Evolutionary conservation across 2,888 invertebrate species (phyloP), one percentile per base, ranked within the genome.

Genomic region (Athalia rosae): DNA sequence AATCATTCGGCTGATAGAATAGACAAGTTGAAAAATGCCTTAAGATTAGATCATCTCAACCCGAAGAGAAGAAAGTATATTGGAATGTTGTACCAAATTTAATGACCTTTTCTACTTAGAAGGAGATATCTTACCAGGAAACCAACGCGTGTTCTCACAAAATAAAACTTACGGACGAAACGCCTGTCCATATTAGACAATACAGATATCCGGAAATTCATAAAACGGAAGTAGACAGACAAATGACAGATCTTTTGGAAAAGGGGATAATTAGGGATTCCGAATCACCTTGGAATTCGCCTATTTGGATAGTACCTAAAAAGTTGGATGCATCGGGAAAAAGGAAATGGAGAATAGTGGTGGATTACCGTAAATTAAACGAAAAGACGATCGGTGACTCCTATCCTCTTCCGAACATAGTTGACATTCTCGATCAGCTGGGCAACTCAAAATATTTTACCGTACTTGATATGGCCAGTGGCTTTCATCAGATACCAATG

Each of bases 311-410:
- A 4, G 71, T 77, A 73, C 77, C 77, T 13, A 71, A 77, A 61
- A 77, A 77, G 63, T 3, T 28, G 15, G 74, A 74, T 73, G 45
- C 77, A n/a, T 47, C 15, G 28, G 77, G 77, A n/a, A 73, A 13
- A 2, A 77, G 62, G 15, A 71, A 74, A 13, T 74, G 73, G 77
- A 74, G 77, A 74, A 62, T 74, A 5, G 77, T 77, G 9, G 61
- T 58, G 6, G 77, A 77, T 41, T 77, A 62, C 43, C 13, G 77
- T 9, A 73, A 73, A 73, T 58, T 77, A 43, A 77, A 77, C 58
- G 56, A 74, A n/a, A 13, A 61, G 41, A 80, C 79, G 1, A 47
- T 73, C 9, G 73, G 71, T 9, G 79, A 80, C 58, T 73, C 63
- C n/a, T n/a, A n/a, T n/a, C n/a, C n/a, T n/a, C n/a, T n/a, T n/a